Conservation (phyloP, 2,113 vertebrate genomes). For the Pangasianodon gigas region DNA sequence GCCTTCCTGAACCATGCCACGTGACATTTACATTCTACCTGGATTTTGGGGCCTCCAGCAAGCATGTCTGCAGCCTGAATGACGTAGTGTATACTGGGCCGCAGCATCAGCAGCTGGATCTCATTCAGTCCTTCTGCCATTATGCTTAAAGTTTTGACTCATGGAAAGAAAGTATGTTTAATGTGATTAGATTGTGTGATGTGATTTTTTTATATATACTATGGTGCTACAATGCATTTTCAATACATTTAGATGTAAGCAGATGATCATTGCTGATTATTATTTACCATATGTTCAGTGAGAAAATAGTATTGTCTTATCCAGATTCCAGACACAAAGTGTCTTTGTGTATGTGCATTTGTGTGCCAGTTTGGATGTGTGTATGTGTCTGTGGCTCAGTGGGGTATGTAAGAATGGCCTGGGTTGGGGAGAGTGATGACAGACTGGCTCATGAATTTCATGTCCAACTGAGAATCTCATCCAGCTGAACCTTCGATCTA, state of each 20-base stretch:
- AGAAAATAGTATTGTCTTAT: background rate
- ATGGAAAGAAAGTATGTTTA: background rate
- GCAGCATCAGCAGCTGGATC: constrained; percentile 16
- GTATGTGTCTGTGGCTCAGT: constrained; percentile 25
- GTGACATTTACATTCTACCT: constrained; percentile 13
- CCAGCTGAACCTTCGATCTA: constrained; percentile 32
- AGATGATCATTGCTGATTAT: background rate
- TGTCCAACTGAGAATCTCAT: constrained; percentile 46
- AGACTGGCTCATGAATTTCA: constrained; percentile 47
- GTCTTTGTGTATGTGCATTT: background rate
- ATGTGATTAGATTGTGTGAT: background rate
- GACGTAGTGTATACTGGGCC: background rate
- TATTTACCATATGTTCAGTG: background rate
- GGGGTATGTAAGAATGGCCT: constrained; percentile 23
- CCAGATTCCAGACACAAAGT: background rate
- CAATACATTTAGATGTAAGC: background rate
- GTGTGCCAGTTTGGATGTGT: background rate
- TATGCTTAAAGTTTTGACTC: background rate
- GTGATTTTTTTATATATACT: background rate
- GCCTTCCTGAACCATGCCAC: background rate
- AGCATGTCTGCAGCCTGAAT: background rate
- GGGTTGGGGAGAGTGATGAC: constrained; percentile 35
- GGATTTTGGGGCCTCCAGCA: constrained; percentile 13
- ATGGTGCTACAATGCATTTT: background rate
- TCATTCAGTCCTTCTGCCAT: background rate